These are phyloP conservation scores for Kradibia gibbosae DNA, from an alignment of 1,140 invertebrate species.

Conservation along the genomic window DNA sequence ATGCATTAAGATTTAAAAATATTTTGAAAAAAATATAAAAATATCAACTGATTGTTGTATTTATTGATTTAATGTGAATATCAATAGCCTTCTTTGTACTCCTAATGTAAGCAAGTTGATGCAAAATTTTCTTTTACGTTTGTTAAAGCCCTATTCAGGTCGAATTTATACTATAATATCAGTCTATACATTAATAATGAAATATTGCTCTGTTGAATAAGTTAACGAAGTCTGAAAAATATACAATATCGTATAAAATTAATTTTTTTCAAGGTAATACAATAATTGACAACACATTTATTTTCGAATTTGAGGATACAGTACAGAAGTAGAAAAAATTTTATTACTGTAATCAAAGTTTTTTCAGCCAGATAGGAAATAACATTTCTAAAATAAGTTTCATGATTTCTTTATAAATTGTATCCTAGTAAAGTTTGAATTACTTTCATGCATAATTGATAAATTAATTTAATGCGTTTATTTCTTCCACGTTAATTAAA, in stretches of 20 bases:
- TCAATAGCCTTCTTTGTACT: background rate
- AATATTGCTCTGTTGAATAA: too few relatives aligned
- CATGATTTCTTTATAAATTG: slow-evolving; percentile 32
- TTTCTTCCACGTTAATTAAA: slow-evolving; percentile 41
- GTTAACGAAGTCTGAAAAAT: too few relatives aligned
- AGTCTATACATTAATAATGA: too few relatives aligned
- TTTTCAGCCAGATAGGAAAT: background rate
- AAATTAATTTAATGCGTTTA: slow-evolving; percentile 45
- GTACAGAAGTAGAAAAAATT: background rate
- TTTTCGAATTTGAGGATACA: background rate
- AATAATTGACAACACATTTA: background rate
- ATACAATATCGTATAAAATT: background rate
- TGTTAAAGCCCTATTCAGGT: background rate
- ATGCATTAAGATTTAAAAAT: too few relatives aligned
- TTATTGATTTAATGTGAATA: background rate
- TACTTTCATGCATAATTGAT: slow-evolving; percentile 45
- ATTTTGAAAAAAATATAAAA: too few relatives aligned
- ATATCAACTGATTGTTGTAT: background rate
- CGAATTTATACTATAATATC: background rate
- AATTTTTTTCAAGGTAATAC: background rate
- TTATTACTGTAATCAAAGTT: slow-evolving; percentile 6
- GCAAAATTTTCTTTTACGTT: too few relatives aligned
- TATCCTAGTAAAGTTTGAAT: slow-evolving; percentile 16
- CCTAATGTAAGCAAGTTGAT: background rate
- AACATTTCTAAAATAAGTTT: slow-evolving; percentile 15